Evolutionary conservation across 2,888 invertebrate species (phyloP), one percentile per base, ranked within the genome.

Genomic region (Bugula neritina): DNA sequence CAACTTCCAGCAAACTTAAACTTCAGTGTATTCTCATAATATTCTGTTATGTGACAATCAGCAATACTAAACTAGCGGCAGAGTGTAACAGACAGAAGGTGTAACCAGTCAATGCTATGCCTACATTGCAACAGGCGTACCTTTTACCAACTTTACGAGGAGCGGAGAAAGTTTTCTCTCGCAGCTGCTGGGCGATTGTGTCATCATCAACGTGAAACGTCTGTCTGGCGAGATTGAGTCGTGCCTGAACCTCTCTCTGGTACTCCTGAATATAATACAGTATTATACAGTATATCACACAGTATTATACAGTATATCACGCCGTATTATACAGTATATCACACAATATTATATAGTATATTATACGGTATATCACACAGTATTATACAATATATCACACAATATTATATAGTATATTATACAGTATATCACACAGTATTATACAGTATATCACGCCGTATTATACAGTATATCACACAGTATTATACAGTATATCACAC

Each of bases 61-160:
- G n/a, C n/a, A n/a, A n/a, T n/a, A n/a, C n/a, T n/a, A n/a, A n/a
- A n/a, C n/a, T n/a, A n/a, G n/a, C n/a, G n/a, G n/a, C n/a, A n/a
- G n/a, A n/a, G n/a, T n/a, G n/a, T n/a, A n/a, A n/a, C n/a, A n/a
- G n/a, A n/a, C n/a, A n/a, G n/a, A n/a, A n/a, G n/a, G n/a, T n/a
- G n/a, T n/a, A n/a, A n/a, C n/a, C n/a, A n/a, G n/a, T n/a, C n/a
- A n/a, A n/a, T n/a, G 43, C 10, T 43, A 43, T 43, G 17, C 43
- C 17, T 43, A 43, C 17, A 43, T 17, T 43, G 17, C 17, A 10
- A 17, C 10, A 43, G 43, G 5, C 43, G 5, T 73, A 83, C 84
- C 84, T 79, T 77, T 84, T 84, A 23, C 84, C 84, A 35, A 78
- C 80, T 34, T 79, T 82, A 35, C 77, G 77, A 73, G 79, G 78